Percentiles rank a stretch among this genome's conserved stretches.
Conservation (phyloP, 2,888 invertebrate genomes). For the Cyaniris semiargus region DNA sequence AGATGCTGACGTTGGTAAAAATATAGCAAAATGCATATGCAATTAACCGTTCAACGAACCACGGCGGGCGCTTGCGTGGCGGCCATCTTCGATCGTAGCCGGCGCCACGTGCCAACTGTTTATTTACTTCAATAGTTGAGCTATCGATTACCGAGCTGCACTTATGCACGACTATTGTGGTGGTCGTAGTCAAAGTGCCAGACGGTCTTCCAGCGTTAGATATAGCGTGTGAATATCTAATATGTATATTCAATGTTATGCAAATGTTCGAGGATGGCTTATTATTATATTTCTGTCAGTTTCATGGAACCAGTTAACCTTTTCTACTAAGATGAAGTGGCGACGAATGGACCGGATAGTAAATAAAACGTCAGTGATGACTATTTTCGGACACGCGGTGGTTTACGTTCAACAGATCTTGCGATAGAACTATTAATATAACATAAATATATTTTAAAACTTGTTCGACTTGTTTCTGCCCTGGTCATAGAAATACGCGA, state of each 20-base stretch:
- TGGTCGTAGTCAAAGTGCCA: neutral
- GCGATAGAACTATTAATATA: neutral
- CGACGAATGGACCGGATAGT: neutral
- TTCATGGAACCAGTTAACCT: neutral
- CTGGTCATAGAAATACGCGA: neutral
- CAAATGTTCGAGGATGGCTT: neutral
- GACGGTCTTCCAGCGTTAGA: neutral
- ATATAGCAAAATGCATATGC: slow-evolving; percentile 28
- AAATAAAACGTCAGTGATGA: neutral
- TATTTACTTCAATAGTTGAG: slow-evolving; percentile 51
- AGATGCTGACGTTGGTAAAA: slow-evolving; percentile 21
- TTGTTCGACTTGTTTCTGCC: neutral
- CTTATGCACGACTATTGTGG: neutral
- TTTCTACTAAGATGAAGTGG: neutral
- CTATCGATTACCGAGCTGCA: slow-evolving; percentile 7
- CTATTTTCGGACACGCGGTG: neutral
- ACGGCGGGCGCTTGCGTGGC: slow-evolving; percentile 47
- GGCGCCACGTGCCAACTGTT: slow-evolving; percentile 52
- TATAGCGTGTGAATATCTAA: neutral
- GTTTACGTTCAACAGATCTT: slow-evolving; percentile 3
- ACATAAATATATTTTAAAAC: slow-evolving; percentile 3
- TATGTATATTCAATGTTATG: neutral
- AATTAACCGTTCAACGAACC: slow-evolving; percentile 34
- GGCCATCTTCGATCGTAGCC: slow-evolving; percentile 35
- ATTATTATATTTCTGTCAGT: neutral